Evolutionary conservation across 2,797 vertebrate species (phyloP).

Genomic region (Chiloscyllium punctatum): DNA sequence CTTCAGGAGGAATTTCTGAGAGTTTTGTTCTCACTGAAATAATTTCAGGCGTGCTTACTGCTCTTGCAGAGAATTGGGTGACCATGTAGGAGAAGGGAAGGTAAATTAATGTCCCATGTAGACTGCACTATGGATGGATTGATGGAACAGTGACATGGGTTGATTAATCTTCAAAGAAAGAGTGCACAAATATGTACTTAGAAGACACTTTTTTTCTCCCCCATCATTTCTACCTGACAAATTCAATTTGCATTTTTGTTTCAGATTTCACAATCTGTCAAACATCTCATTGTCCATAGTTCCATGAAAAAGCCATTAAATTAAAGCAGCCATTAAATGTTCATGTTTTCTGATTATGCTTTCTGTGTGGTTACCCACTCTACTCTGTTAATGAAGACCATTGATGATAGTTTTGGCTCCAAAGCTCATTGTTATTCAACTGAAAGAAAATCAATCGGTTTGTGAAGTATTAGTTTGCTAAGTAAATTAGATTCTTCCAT

Average conservation of each 20-base stretch:
- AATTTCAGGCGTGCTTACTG: background rate
- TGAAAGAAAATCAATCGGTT: conserved; percentile 14
- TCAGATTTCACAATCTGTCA: background rate
- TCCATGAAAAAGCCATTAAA: background rate
- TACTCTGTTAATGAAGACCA: background rate
- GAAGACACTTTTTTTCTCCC: background rate
- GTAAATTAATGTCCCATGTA: background rate
- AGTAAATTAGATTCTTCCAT: background rate
- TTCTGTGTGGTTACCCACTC: background rate
- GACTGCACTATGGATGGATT: background rate
- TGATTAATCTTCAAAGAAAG: background rate
- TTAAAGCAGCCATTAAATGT: background rate
- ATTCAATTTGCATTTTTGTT: background rate
- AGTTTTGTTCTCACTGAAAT: background rate
- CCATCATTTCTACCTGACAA: background rate
- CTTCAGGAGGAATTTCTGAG: background rate
- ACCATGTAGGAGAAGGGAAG: background rate
- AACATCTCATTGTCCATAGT: background rate
- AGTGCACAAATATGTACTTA: background rate
- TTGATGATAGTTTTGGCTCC: background rate
- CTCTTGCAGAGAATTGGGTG: background rate
- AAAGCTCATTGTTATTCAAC: background rate
- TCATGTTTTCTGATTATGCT: background rate
- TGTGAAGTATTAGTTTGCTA: background rate
- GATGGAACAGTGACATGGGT: background rate